These are phyloP conservation scores for Habrosyne pyritoides DNA, from an alignment of 2,888 invertebrate genomes.

Conservation along the genomic window DNA sequence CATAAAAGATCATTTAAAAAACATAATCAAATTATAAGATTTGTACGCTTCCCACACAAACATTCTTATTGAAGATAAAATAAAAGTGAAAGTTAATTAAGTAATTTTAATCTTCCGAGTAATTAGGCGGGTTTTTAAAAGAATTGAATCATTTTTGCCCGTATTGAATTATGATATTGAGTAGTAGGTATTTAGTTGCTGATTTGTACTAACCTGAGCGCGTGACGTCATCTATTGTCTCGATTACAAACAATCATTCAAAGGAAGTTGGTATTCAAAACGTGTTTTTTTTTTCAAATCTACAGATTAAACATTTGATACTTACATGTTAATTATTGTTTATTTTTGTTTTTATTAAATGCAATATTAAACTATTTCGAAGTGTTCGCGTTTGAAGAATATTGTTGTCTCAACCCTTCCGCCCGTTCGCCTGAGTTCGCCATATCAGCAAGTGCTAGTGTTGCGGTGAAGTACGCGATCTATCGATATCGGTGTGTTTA, in stretches of 20 bases:
- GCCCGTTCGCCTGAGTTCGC: conserved; percentile 44
- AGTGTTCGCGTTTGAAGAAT: not conserved
- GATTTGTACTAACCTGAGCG: conserved; percentile 23
- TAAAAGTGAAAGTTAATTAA: not conserved
- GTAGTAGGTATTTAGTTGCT: conserved; percentile 9
- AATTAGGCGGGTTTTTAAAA: no score
- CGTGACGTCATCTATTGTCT: conserved; percentile 68
- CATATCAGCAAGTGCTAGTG: conserved; percentile 64
- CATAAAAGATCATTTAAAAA: no score
- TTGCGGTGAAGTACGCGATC: conserved; percentile 33
- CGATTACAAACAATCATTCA: conserved; percentile 14
- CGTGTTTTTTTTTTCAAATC: conserved; percentile 15
- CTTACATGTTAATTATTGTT: not conserved
- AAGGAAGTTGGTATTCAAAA: conserved; percentile 24
- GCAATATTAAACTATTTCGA: not conserved
- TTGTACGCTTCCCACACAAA: no score
- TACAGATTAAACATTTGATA: not conserved
- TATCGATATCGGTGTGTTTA: conserved; percentile 50
- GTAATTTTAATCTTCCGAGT: not conserved
- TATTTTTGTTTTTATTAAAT: not conserved
- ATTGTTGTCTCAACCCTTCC: conserved; percentile 23
- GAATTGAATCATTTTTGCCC: not conserved
- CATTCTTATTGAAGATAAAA: no score
- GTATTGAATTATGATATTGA: not conserved
- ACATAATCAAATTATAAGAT: no score